Base-by-base conservation (phyloP, 2,888 invertebrate genomes). In the Encarsia formosa region DNA sequence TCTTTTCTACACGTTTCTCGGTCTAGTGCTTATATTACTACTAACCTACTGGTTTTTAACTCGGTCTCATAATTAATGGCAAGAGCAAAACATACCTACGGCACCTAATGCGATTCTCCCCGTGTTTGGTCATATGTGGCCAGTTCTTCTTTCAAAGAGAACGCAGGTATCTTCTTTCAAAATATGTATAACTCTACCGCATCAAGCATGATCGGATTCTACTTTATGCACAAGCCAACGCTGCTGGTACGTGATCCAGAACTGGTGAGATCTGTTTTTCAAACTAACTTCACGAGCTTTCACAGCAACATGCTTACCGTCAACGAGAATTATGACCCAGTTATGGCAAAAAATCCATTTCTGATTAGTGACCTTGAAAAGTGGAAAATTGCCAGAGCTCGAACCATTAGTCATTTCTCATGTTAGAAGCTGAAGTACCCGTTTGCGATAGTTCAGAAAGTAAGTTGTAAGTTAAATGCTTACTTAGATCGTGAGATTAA, bases 191-290 rank as follows among this genome's bases (percentile, higher is more conserved):
- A 54, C 0, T 2, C 45, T 13, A 49, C 43, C 1, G 31, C 52
- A 0, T 22, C 35, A 18, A 65, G 65, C 18, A 57, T 63, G 59
- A 31, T 59, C 2, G 59, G 61, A 2, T 34, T 42, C 3, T 58
- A 56, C 24, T 35, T 57, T 1, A 24, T 52, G 15, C 32, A 13
- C 23, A 38, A 1, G 8, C 50, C 50, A 1, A 24, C 15, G 4
- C 1, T 50, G 2, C 2, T 50, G 2, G 13, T 50, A 16, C 43
- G 50, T 4, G 50, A 50, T 32, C 42, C 44, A 1, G 44, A 44
- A 15, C 37, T 50, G 18, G 39, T 50, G 9, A 44, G 44, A 4
- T 23, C 5, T 18, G 34, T 50, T 1, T n/a, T 50, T 4, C 38
- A 44, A 20, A 39, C 31, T 0, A 23, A 50, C 11, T 50, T 44